Evolutionary conservation across 2,888 invertebrate genomes (phyloP).

Genomic region (Temnothorax rugatulus): DNA sequence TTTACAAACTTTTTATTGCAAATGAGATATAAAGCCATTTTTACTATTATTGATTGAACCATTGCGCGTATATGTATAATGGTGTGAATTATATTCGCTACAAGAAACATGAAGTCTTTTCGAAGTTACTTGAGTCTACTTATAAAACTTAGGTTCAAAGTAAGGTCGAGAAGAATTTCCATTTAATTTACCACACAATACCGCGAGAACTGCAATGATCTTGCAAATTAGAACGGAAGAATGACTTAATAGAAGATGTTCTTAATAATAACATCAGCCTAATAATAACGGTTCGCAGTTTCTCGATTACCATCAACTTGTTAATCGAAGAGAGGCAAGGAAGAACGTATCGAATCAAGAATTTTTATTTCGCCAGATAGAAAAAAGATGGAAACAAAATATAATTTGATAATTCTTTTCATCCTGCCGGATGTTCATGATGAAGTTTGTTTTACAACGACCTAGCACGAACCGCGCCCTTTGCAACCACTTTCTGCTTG

Average conservation of each 20-base stretch:
- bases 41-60: constrained; percentile 16
- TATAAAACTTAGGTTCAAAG: constrained; percentile 48
- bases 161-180: constrained; percentile 43
- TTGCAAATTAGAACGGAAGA: constrained; percentile 52
- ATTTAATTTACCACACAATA: constrained; percentile 41
- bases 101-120: constrained; percentile 12
- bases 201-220: constrained; percentile 35
- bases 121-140: constrained; percentile 35
- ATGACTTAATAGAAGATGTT: constrained; percentile 34
- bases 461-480: constrained; percentile 56
- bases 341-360: neutral
- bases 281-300: constrained; percentile 35
- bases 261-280: constrained; percentile 39
- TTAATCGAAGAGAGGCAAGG: neutral
- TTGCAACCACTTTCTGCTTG: constrained; percentile 44
- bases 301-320: constrained; percentile 13
- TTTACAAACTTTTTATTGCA: neutral
- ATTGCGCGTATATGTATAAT: neutral
- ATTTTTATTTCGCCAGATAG: neutral
- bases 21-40: neutral
- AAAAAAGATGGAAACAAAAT: neutral
- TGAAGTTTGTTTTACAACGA: constrained; percentile 35
- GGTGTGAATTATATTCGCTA: neutral
- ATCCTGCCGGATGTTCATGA: neutral
- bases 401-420: constrained; percentile 7